Percentiles rank a stretch among this genome's conserved stretches.
phyloP scores from a whole-genome alignment of 2,888 invertebrate genomes.

The Smittia sp. region DNA sequence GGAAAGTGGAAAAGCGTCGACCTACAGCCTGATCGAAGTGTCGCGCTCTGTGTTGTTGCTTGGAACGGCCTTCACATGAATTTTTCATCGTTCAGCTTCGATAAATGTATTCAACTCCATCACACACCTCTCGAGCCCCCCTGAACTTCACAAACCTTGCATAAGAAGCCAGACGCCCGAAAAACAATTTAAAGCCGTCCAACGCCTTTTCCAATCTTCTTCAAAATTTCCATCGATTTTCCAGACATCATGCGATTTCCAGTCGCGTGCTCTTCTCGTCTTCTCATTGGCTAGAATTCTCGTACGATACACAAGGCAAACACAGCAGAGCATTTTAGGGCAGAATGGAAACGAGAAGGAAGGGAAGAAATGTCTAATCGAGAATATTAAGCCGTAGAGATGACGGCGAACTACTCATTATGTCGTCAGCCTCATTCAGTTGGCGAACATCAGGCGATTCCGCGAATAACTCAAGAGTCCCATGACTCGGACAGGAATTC shows the following conservation, averaged over 20 bases:
- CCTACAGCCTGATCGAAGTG: neutral
- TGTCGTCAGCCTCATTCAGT: neutral
- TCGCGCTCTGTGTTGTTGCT: neutral
- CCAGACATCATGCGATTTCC: constrained; percentile 27
- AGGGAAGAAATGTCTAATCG: no score
- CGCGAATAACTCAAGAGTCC: neutral
- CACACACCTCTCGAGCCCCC: constrained; percentile 7
- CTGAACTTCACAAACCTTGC: constrained; percentile 25
- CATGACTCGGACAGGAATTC: neutral
- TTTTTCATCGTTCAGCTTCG: constrained; percentile 10
- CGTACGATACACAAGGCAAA: constrained; percentile 25
- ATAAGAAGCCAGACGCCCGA: constrained; percentile 27
- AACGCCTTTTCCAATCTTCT: constrained; percentile 24
- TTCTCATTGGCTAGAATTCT: constrained; percentile 37
- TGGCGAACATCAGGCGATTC: neutral
- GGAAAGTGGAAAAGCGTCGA: neutral
- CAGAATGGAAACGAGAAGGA: neutral
- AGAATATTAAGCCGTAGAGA: no score
- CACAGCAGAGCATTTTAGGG: neutral
- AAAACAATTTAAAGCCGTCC: neutral
- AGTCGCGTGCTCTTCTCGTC: constrained; percentile 37
- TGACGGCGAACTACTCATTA: no score
- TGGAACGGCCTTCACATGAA: constrained; percentile 35
- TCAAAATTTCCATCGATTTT: constrained; percentile 32
- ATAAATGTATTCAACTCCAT: neutral